A percentile compares a stretch with the other conserved stretches of the same genome.
Conservation (phyloP, 2,113 vertebrate genomes). For the Hepsetus odoe region DNA sequence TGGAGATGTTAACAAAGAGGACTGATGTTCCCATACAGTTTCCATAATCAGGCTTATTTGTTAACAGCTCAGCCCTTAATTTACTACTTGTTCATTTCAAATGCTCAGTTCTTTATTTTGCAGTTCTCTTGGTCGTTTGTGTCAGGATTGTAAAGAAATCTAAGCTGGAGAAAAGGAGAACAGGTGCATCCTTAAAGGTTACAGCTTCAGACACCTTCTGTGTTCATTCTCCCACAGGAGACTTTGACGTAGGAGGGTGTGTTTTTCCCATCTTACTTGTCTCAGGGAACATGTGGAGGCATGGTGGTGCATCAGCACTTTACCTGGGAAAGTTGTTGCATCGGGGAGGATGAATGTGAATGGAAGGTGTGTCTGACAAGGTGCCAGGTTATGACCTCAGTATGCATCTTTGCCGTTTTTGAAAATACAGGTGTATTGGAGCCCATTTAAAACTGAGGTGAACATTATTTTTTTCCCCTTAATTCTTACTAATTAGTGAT, state of each 20-base stretch:
- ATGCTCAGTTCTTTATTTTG: background rate
- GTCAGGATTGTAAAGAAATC: background rate
- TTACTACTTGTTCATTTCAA: background rate
- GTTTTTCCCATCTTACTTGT: slow-evolving; percentile 8
- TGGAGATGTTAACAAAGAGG: background rate
- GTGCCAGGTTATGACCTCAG: slow-evolving; percentile 19
- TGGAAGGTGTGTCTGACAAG: slow-evolving; percentile 3
- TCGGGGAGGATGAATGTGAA: background rate
- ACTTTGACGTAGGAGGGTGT: background rate
- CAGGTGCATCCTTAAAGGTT: background rate
- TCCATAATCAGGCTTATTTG: background rate
- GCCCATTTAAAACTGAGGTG: background rate
- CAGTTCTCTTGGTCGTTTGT: background rate
- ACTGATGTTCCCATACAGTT: background rate
- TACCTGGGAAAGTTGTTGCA: slow-evolving; percentile 15
- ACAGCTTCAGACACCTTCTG: background rate
- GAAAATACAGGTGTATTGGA: background rate
- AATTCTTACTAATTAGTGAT: background rate
- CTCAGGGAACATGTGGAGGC: slow-evolving; percentile 32
- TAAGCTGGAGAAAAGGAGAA: background rate
- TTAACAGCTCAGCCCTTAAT: background rate
- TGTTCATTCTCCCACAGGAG: background rate
- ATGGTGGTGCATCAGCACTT: background rate
- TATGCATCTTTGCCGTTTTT: background rate
- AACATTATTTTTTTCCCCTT: background rate